These are phyloP conservation scores for Dromas ardeola DNA, from an alignment of 2,113 vertebrate species.

Conservation along the genomic window DNA sequence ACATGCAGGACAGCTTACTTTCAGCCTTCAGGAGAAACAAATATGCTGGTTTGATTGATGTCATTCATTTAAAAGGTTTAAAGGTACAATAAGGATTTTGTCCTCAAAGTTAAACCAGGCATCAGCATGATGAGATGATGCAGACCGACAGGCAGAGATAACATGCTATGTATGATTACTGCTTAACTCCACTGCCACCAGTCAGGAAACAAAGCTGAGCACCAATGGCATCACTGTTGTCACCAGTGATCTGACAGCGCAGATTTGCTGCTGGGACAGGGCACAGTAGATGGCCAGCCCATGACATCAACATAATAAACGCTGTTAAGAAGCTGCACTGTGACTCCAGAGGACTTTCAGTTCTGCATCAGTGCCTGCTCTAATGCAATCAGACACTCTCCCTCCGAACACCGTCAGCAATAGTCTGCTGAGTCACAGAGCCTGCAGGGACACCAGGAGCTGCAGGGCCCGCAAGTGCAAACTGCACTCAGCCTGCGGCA, in stretches of 20 bases:
- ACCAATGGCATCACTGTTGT: constrained; percentile 54
- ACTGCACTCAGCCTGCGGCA: constrained; percentile 26
- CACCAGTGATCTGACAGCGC: not conserved
- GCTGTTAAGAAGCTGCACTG: not conserved
- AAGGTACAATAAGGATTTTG: not conserved
- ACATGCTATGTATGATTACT: not conserved
- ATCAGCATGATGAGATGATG: not conserved
- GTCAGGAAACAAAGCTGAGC: not conserved
- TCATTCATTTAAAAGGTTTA: not conserved
- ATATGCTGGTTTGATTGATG: not conserved
- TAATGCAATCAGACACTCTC: constrained; percentile 13
- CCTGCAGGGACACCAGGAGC: constrained; percentile 1
- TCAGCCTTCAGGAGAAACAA: not conserved
- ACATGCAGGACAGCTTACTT: not conserved
- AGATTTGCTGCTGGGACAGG: not conserved
- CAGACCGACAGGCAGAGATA: not conserved
- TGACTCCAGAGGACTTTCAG: not conserved
- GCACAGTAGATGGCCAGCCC: not conserved
- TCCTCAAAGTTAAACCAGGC: not conserved
- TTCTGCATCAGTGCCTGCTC: not conserved
- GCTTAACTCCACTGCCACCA: not conserved
- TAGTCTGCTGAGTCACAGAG: constrained; percentile 68
- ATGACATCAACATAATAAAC: not conserved
- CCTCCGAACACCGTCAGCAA: not conserved
- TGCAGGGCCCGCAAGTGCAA: not conserved